Conservation (phyloP, 2,113 vertebrate genomes). For the Callithrix jacchus region DNA sequence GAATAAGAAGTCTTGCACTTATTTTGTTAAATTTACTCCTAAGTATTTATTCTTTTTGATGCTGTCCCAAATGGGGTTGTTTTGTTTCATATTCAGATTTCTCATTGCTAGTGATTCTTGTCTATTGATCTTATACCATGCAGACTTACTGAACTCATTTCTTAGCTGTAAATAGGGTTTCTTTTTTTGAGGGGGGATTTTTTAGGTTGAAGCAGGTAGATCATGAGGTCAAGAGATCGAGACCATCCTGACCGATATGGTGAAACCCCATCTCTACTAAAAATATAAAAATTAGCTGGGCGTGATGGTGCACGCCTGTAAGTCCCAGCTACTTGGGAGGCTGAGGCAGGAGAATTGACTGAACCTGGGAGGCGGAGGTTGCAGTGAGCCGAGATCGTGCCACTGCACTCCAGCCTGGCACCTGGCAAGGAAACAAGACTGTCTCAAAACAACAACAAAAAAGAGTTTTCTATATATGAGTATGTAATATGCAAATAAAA, state of each 20-base stretch:
- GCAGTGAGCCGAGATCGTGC: no score
- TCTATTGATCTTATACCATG: not conserved
- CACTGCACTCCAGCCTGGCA: no score
- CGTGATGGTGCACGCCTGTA: no score
- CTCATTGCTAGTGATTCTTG: not conserved
- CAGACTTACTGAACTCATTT: not conserved
- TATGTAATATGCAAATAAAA: not conserved
- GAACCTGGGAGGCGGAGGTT: no score
- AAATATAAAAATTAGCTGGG: no score
- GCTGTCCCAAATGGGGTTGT: not conserved
- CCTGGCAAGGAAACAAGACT: no score
- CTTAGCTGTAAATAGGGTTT: not conserved
- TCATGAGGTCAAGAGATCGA: no score
- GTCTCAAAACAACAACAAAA: no score
- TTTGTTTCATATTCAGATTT: not conserved
- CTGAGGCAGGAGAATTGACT: no score
- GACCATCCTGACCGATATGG: no score
- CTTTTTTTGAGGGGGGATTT: not conserved
- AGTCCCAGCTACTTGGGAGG: no score
- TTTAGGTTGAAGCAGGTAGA: not conserved
- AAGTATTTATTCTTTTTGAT: not conserved
- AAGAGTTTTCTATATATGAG: not conserved
- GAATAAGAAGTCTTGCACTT: not conserved
- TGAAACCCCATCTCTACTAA: no score
- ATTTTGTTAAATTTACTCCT: not conserved